These are phyloP conservation scores for Pyrocoelia pectoralis DNA, from an alignment of 2,888 invertebrate genomes.

Conservation along the genomic window DNA sequence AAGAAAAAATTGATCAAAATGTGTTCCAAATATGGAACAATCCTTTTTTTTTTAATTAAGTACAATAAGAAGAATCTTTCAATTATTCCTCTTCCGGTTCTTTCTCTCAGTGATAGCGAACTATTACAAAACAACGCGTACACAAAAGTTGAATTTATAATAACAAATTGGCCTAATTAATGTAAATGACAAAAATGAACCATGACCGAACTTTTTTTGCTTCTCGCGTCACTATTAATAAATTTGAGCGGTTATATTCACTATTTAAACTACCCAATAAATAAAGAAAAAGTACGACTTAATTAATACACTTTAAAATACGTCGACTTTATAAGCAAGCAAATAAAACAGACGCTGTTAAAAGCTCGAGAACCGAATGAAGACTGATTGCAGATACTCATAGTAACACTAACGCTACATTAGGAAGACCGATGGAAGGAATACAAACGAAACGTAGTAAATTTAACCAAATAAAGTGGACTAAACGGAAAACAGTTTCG, in stretches of 20 bases:
- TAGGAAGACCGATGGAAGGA: neutral
- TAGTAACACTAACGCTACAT: neutral
- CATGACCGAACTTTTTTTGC: too few species aligned
- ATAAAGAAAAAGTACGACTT: too few species aligned
- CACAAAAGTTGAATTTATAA: too few species aligned
- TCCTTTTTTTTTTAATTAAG: too few species aligned
- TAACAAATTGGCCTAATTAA: too few species aligned
- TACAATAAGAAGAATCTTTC: slow-evolving; percentile 25
- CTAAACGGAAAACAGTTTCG: slow-evolving; percentile 22
- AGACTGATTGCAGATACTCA: neutral
- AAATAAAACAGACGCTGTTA: neutral
- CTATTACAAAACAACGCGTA: too few species aligned
- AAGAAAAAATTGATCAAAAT: too few species aligned
- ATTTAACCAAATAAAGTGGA: slow-evolving; percentile 23
- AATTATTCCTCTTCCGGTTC: slow-evolving; percentile 22
- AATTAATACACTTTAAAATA: neutral
- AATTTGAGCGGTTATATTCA: too few species aligned
- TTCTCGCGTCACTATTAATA: too few species aligned
- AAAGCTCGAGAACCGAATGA: slow-evolving; percentile 6
- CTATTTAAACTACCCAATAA: too few species aligned
- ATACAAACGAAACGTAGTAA: slow-evolving; percentile 9
- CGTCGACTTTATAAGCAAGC: neutral
- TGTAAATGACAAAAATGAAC: too few species aligned
- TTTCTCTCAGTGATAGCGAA: slow-evolving; percentile 7
- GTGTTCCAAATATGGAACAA: too few species aligned